Conservation (phyloP, 2,113 vertebrate species). For the Sminthopsis crassicaudata region DNA sequence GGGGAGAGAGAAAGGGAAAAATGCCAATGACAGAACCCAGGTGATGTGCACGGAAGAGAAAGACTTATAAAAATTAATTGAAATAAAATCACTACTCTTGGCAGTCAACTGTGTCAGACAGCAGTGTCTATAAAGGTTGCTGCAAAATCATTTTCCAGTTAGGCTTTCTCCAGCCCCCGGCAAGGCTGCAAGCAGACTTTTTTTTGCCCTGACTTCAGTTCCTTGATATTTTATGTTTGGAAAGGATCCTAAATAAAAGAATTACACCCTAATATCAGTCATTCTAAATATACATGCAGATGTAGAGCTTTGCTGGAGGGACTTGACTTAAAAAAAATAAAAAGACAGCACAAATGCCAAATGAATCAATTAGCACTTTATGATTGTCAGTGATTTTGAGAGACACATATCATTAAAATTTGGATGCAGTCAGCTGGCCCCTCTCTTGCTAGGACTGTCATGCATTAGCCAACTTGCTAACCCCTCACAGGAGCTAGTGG, state of each 20-base stretch:
- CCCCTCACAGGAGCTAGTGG: neutral
- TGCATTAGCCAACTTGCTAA: neutral
- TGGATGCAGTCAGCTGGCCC: neutral
- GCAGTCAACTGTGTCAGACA: constrained; percentile 21
- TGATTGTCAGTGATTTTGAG: constrained; percentile 12
- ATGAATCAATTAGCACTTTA: constrained; percentile 1
- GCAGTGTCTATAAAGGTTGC: constrained; percentile 50
- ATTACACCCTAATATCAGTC: constrained; percentile 57
- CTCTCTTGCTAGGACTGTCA: neutral
- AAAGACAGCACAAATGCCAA: neutral
- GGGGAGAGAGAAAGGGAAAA: neutral
- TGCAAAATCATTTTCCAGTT: constrained; percentile 66
- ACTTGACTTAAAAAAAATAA: neutral
- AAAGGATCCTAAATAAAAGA: constrained; percentile 66
- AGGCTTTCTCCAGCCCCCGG: constrained; percentile 58
- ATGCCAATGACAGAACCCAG: constrained; percentile 33
- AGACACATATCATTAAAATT: neutral
- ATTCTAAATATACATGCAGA: constrained; percentile 39
- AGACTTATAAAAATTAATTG: constrained; percentile 40
- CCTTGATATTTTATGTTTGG: constrained; percentile 66
- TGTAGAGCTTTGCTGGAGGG: neutral
- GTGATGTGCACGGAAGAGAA: constrained; percentile 52
- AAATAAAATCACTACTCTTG: constrained; percentile 51
- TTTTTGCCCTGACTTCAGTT: constrained; percentile 52
- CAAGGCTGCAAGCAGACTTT: constrained; percentile 63